Percentiles rank a stretch among this genome's conserved stretches.
Evolutionary conservation across 2,888 invertebrate genomes (phyloP).

Genomic region (Phorcus lineatus): DNA sequence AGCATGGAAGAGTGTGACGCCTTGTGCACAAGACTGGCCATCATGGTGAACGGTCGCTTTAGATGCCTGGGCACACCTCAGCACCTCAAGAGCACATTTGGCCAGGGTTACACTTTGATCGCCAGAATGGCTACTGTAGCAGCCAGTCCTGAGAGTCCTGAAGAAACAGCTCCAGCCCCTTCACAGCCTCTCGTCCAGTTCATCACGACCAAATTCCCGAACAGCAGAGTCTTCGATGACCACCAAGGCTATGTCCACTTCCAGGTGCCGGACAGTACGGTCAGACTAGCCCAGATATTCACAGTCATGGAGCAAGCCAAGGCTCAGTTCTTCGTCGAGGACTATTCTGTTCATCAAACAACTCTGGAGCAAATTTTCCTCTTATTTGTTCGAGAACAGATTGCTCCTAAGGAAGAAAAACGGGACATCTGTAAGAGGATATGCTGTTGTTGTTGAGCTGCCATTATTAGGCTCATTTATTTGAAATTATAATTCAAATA

Average conservation of each 20-base stretch:
- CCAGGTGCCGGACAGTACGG: slow-evolving; percentile 64
- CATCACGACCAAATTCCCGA: slow-evolving; percentile 78
- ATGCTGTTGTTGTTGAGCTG: slow-evolving; percentile 34
- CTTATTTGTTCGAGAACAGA: slow-evolving; percentile 74
- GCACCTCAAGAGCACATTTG: slow-evolving; percentile 84
- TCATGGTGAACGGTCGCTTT: slow-evolving; percentile 85
- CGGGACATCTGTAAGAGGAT: slow-evolving; percentile 2
- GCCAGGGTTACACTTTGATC: slow-evolving; percentile 82
- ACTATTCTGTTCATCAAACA: slow-evolving; percentile 74
- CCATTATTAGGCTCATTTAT: too few species aligned
- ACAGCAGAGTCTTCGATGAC: slow-evolving; percentile 82
- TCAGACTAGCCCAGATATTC: slow-evolving; percentile 72
- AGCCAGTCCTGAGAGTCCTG: background rate
- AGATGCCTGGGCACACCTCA: slow-evolving; percentile 85
- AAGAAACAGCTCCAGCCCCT: slow-evolving; percentile 28
- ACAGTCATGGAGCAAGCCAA: slow-evolving; percentile 71
- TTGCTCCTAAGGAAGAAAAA: slow-evolving; percentile 46
- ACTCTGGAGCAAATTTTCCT: slow-evolving; percentile 76
- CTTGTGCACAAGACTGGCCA: slow-evolving; percentile 85
- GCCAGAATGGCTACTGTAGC: slow-evolving; percentile 72
- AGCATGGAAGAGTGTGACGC: slow-evolving; percentile 93
- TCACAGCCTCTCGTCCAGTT: slow-evolving; percentile 62
- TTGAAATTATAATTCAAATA: too few species aligned
- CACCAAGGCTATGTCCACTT: slow-evolving; percentile 78
- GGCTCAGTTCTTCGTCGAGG: slow-evolving; percentile 62